Percentiles rank a stretch among this genome's conserved stretches.
Conservation (phyloP, 2,888 invertebrate genomes). For the Diogma glabrata region DNA sequence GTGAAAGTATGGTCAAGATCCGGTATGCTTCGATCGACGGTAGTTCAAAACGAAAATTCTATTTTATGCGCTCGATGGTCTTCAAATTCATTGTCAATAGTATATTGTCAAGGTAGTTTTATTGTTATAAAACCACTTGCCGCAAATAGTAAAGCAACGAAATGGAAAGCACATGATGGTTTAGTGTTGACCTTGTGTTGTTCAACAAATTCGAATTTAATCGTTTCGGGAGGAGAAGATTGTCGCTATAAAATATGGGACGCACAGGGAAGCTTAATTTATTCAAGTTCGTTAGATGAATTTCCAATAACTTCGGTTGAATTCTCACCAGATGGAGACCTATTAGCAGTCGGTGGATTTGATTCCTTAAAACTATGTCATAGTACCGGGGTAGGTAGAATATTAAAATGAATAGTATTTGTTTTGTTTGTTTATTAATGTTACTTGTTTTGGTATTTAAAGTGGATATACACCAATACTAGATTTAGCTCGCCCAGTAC, state of each 20-base stretch:
- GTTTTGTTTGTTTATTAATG: neutral
- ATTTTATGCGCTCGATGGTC: conserved; percentile 80
- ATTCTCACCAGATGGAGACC: conserved; percentile 85
- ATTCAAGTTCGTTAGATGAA: conserved; percentile 72
- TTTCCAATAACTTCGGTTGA: conserved; percentile 83
- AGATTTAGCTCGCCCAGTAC: conserved; percentile 78
- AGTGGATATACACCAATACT: conserved; percentile 73
- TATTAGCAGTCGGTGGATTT: conserved; percentile 87
- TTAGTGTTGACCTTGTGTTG: conserved; percentile 85
- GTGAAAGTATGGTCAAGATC: conserved; percentile 96
- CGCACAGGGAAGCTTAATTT: conserved; percentile 75
- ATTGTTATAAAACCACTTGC: conserved; percentile 60
- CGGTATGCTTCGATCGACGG: conserved; percentile 83
- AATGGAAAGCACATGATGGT: conserved; percentile 95
- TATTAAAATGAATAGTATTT: no score
- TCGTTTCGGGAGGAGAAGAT: conserved; percentile 95
- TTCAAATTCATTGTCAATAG: conserved; percentile 54
- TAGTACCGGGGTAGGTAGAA: conserved; percentile 76
- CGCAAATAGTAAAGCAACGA: conserved; percentile 58
- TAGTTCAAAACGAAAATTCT: conserved; percentile 71
- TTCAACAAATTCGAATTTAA: conserved; percentile 84
- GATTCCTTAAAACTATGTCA: conserved; percentile 89
- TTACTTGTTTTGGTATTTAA: conserved; percentile 13
- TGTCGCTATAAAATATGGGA: conserved; percentile 82
- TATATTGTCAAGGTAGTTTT: conserved; percentile 55